Percentiles rank a stretch among this genome's conserved stretches.
These are phyloP conservation scores for Apis florea DNA, from an alignment of 1,140 invertebrate species.

Conservation along the genomic window DNA sequence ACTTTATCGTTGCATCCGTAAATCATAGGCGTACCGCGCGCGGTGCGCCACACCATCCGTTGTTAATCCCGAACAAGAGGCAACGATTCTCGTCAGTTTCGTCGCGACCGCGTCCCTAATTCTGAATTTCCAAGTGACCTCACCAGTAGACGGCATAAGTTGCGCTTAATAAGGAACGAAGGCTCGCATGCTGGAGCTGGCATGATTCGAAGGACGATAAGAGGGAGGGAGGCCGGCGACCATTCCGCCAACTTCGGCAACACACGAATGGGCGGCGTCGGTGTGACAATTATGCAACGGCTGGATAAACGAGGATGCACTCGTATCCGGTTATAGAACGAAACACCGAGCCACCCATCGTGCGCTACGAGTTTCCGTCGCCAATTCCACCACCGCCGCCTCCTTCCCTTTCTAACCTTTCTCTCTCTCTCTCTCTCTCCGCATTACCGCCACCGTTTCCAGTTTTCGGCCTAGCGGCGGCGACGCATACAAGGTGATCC, in stretches of 20 bases:
- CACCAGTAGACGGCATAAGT: neutral
- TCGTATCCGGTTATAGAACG: slow-evolving; percentile 53
- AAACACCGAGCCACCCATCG: slow-evolving; percentile 17
- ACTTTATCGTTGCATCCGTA: slow-evolving; percentile 4
- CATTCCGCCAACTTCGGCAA: slow-evolving; percentile 32
- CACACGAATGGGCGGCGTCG: slow-evolving; percentile 30
- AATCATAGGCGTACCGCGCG: neutral
- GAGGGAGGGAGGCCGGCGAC: neutral
- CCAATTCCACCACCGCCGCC: slow-evolving; percentile 6
- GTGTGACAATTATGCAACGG: slow-evolving; percentile 59
- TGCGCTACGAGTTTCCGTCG: slow-evolving; percentile 1
- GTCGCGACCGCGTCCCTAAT: neutral
- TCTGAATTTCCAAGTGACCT: neutral
- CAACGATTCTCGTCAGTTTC: neutral
- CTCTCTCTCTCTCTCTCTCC: neutral
- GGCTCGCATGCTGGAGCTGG: neutral
- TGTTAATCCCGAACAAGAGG: neutral
- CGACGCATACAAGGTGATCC: neutral
- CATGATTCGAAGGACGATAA: slow-evolving; percentile 8
- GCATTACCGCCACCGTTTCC: neutral
- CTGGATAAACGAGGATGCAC: slow-evolving; percentile 57
- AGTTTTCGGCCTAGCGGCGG: neutral
- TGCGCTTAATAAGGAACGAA: slow-evolving; percentile 34
- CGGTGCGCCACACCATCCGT: neutral
- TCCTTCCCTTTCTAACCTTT: neutral